These are phyloP conservation scores for Paelopatides confundens DNA, from an alignment of 53 echinoderm and acorn worm species.

Conservation along the genomic window DNA sequence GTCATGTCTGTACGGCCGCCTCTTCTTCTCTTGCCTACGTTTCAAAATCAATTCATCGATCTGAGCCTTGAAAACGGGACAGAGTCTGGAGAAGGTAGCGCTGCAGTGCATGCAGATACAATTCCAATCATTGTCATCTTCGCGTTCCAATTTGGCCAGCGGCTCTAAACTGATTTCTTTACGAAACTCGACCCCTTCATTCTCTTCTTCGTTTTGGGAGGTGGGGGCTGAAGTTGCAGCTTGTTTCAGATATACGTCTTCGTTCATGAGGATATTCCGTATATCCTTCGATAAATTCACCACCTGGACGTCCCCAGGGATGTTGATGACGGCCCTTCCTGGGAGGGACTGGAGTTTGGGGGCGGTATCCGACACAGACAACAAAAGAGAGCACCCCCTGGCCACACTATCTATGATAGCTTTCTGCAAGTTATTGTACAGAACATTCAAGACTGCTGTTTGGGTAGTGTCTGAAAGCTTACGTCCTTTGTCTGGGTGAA, in stretches of 20 bases:
- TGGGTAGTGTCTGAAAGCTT: conserved; percentile 29
- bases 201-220: not conserved
- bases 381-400: not conserved
- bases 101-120: conserved; percentile 27
- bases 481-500: conserved; percentile 5
- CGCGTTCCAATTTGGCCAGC: not conserved
- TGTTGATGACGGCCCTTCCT: not conserved
- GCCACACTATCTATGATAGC: conserved; percentile 35
- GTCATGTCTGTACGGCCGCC: not conserved
- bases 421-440: conserved; percentile 47
- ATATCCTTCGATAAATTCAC: conserved; percentile 44
- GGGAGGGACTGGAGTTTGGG: conserved; percentile 32
- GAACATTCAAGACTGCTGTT: conserved; percentile 30
- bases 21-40: not conserved
- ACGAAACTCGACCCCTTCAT: conserved; percentile 40
- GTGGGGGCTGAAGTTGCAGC: not conserved
- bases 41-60: not conserved
- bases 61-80: conserved; percentile 16
- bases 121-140: conserved; percentile 9
- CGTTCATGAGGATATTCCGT: conserved; percentile 31
- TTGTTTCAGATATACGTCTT: conserved; percentile 25
- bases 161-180: conserved; percentile 25
- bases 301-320: conserved; percentile 25
- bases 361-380: conserved; percentile 21
- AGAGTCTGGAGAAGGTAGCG: conserved; percentile 1